These are phyloP conservation scores for Gymnosoma rotundatum DNA, from an alignment of 2,888 invertebrate species.

Conservation along the genomic window DNA sequence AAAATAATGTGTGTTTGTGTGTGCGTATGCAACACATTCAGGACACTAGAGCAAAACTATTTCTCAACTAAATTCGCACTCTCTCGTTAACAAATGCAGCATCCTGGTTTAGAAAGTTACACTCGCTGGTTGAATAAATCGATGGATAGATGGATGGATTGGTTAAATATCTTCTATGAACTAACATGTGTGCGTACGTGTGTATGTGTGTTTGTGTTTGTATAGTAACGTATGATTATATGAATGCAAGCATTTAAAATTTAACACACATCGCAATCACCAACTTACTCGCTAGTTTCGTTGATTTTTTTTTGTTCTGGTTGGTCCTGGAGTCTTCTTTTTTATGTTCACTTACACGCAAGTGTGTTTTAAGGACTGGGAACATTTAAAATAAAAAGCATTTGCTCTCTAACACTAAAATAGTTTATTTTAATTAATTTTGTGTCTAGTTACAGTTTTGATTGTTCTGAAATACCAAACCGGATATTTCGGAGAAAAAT, in stretches of 20 bases:
- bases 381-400: background rate
- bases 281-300: slow-evolving; percentile 44
- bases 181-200: background rate
- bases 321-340: slow-evolving; percentile 17
- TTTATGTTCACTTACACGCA: background rate
- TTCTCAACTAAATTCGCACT: slow-evolving; percentile 50
- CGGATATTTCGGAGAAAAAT: too few relatives aligned
- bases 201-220: background rate
- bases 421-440: too few relatives aligned
- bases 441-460: too few relatives aligned
- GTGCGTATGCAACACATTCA: slow-evolving; percentile 34
- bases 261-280: slow-evolving; percentile 57
- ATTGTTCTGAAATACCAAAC: too few relatives aligned
- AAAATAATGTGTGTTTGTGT: background rate
- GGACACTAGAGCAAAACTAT: slow-evolving; percentile 40
- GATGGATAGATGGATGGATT: slow-evolving; percentile 24
- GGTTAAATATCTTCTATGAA: slow-evolving; percentile 20
- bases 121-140: slow-evolving; percentile 11
- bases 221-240: background rate
- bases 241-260: slow-evolving; percentile 51
- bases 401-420: too few relatives aligned
- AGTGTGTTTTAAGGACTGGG: background rate
- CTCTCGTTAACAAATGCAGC: slow-evolving; percentile 5
- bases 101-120: slow-evolving; percentile 37
- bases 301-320: slow-evolving; percentile 20